Base-by-base conservation (phyloP, 2,797 vertebrate species). In the Orientallactaga sibirica region DNA sequence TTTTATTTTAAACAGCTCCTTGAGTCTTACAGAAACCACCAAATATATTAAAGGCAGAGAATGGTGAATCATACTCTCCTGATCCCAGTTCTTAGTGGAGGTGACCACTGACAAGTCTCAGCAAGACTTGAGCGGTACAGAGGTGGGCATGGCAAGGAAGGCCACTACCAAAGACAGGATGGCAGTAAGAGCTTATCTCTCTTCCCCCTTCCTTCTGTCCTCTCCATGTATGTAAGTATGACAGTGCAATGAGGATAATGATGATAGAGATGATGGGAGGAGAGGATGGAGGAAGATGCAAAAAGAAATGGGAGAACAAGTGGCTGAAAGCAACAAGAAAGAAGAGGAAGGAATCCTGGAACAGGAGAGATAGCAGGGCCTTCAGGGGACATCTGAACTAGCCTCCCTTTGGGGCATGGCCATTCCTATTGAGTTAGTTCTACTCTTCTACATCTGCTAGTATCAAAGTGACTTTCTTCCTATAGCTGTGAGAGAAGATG, bases 1-100 rank as follows among this genome's bases (percentile, higher is more conserved):
- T n/a, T 76, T 43, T 33, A 84, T 84, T 91, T 86, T 84, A 86
- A 68, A 22, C 15, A 77, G 27, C 5, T 86, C 64, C 75, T 84
- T 77, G 79, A 71, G 22, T 85, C 61, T 92, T 75, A 77, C 4
- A 93, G 33, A 87, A 86, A 93, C 37, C 10, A 73, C 25, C 27
- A 64, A 66, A 29, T 71, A 58, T 48, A 2, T 82, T 91, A 86
- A 78, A 85, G 15, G 71, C 37, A 87, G 88, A 93, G 33, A 9
- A 20, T 37, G 66, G 14, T 43, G 19, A 79, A n/a, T 67, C 90
- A 27, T 78, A 18, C 70, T 92, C 27, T 91, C 61, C 64, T 18
- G 91, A 37, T 75, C 14, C 11, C 9, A 43, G 37, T 80, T 88
- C 29, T 76, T 88, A 64, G 61, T 75, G n/a, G 27, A 24, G 2